Conservation (phyloP, 2,113 vertebrate species). For the Tychaedon coryphoeus region DNA sequence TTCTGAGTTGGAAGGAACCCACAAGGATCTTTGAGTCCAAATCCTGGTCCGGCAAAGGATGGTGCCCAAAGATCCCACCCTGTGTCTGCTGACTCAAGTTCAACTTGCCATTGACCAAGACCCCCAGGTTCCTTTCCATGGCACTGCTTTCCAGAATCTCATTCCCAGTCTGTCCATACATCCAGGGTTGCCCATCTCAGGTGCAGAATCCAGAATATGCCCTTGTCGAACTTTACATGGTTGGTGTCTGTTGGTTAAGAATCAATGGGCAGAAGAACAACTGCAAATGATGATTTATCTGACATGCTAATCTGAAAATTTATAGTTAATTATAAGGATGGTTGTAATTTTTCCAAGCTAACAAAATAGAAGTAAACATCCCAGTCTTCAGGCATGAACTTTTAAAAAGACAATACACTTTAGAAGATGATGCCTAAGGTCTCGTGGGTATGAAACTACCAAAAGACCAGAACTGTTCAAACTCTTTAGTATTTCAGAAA, state of each 20-base stretch:
- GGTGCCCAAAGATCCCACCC: background rate
- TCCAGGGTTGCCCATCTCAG: fast-evolving
- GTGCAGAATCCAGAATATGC: fast-evolving
- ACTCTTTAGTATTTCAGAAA: background rate
- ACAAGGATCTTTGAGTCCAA: fast-evolving
- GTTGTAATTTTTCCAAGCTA: background rate
- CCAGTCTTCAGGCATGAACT: background rate
- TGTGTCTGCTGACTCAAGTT: background rate
- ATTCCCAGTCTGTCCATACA: fast-evolving
- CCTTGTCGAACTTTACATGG: fast-evolving
- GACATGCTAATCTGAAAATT: background rate
- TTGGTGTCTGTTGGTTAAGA: background rate
- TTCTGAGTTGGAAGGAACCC: background rate
- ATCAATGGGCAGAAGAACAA: background rate
- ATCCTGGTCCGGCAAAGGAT: too few relatives aligned
- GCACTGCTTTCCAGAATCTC: background rate
- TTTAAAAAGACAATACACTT: background rate
- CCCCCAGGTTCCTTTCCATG: background rate
- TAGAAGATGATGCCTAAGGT: background rate
- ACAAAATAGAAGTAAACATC: background rate
- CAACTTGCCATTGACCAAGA: background rate
- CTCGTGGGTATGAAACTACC: background rate
- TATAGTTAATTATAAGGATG: background rate
- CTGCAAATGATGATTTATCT: background rate
- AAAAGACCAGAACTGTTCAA: background rate